These are phyloP conservation scores for Dryobotodes eremita DNA, from an alignment of 2,888 invertebrate species.

Conservation along the genomic window DNA sequence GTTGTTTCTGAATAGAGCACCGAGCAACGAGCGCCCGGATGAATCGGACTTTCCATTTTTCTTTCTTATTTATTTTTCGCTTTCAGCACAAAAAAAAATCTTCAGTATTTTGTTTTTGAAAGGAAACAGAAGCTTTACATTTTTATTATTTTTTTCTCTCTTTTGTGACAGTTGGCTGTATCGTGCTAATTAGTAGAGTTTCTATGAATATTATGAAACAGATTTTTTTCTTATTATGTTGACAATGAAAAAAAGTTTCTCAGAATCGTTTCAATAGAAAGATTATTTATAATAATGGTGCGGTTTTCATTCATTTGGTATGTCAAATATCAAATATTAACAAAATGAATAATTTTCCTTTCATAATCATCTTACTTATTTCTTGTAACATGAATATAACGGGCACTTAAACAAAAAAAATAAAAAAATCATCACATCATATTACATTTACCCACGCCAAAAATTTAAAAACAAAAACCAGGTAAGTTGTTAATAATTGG, in stretches of 20 bases:
- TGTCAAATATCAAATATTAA: not conserved
- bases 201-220: conserved; percentile 52
- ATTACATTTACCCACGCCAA: conserved; percentile 30
- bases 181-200: conserved; percentile 67
- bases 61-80: conserved; percentile 71
- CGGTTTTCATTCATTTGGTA: not conserved
- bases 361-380: not conserved
- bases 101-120: conserved; percentile 74
- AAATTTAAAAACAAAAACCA: conserved; percentile 52
- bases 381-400: not conserved
- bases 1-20: conserved; percentile 87
- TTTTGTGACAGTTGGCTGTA: conserved; percentile 73
- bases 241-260: conserved; percentile 10
- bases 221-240: conserved; percentile 15
- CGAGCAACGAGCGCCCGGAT: conserved; percentile 79
- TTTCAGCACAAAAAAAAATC: conserved; percentile 68
- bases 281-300: not conserved
- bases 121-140: conserved; percentile 71
- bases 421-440: not conserved
- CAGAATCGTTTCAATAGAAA: conserved; percentile 10
- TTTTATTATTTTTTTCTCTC: conserved; percentile 66
- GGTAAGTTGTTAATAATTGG: conserved; percentile 69
- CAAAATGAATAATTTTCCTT: not conserved
- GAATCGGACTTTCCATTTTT: conserved; percentile 86
- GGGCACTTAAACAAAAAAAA: not conserved